These are phyloP conservation scores for Bubalus kerabau DNA, from an alignment of 2,113 vertebrate species.

Conservation along the genomic window DNA sequence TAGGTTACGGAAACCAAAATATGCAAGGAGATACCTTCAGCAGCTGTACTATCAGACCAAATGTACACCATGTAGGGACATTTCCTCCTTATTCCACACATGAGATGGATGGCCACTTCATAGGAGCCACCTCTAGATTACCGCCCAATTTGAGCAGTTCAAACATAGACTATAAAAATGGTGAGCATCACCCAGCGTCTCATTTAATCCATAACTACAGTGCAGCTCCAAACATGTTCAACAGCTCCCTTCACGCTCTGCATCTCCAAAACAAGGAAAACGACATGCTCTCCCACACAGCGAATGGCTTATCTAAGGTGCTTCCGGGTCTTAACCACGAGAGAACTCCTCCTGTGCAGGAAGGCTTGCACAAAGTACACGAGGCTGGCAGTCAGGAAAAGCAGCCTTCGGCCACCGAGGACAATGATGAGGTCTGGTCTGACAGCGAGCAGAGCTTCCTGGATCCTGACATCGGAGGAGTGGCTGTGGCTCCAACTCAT, in stretches of 20 bases:
- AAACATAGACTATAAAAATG: constrained; percentile 84
- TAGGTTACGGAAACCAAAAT: constrained; percentile 86
- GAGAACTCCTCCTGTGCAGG: constrained; percentile 78
- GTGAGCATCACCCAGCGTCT: constrained; percentile 82
- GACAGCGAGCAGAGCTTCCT: constrained; percentile 98
- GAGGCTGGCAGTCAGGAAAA: constrained; percentile 77
- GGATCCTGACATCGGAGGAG: constrained; percentile 95
- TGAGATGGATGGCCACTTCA: constrained; percentile 81
- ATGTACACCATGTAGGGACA: constrained; percentile 79
- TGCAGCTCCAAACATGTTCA: constrained; percentile 78
- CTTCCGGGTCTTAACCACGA: constrained; percentile 82
- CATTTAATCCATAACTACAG: constrained; percentile 80
- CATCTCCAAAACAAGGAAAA: constrained; percentile 86
- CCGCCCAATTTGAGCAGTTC: constrained; percentile 75
- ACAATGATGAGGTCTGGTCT: constrained; percentile 93
- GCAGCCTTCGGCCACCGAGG: constrained; percentile 73
- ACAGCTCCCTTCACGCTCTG: constrained; percentile 81
- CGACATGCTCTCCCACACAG: constrained; percentile 78
- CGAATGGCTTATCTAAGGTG: constrained; percentile 82
- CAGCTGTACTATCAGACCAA: constrained; percentile 82
- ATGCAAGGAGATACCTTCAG: constrained; percentile 89
- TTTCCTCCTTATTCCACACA: constrained; percentile 82
- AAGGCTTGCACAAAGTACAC: constrained; percentile 71
- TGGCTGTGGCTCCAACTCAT: constrained; percentile 96
- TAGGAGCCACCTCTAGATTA: constrained; percentile 82